Percentiles rank a stretch among this genome's conserved stretches.
These are phyloP conservation scores for Petrocephalus microphthalmus DNA, from an alignment of 2,113 vertebrate genomes.

Conservation along the genomic window DNA sequence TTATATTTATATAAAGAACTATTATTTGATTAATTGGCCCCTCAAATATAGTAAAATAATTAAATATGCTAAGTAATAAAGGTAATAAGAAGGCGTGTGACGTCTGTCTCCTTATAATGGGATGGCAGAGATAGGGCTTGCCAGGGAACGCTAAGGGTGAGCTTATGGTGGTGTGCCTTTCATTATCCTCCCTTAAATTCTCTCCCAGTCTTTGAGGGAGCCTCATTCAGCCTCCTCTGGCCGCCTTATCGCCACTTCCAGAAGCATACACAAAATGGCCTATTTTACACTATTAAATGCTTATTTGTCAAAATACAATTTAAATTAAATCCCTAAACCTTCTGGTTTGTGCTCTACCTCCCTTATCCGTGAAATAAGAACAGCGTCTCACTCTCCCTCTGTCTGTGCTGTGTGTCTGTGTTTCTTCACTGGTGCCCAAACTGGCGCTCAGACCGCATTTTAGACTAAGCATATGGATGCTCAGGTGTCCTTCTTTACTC, in stretches of 20 bases:
- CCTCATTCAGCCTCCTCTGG: conserved; percentile 56
- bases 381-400: neutral
- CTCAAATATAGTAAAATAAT: conserved; percentile 32
- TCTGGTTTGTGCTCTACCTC: conserved; percentile 36
- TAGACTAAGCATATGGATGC: neutral
- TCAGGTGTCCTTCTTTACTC: neutral
- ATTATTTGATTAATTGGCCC: neutral
- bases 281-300: conserved; percentile 67
- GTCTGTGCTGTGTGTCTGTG: neutral
- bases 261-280: conserved; percentile 61
- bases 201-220: conserved; percentile 39
- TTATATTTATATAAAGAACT: neutral
- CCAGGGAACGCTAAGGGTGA: neutral
- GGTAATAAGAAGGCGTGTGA: neutral
- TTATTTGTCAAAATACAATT: conserved; percentile 72
- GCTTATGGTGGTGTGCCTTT: conserved; percentile 9
- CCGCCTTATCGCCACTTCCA: conserved; percentile 64
- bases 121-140: neutral
- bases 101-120: conserved; percentile 6
- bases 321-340: conserved; percentile 59
- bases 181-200: conserved; percentile 44
- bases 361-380: conserved; percentile 33
- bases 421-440: neutral
- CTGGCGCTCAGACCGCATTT: neutral
- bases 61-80: conserved; percentile 12